A percentile compares a stretch with the other conserved stretches of the same genome.
phyloP scores from a whole-genome alignment of 2,113 vertebrate species.

The Suricata suricatta region DNA sequence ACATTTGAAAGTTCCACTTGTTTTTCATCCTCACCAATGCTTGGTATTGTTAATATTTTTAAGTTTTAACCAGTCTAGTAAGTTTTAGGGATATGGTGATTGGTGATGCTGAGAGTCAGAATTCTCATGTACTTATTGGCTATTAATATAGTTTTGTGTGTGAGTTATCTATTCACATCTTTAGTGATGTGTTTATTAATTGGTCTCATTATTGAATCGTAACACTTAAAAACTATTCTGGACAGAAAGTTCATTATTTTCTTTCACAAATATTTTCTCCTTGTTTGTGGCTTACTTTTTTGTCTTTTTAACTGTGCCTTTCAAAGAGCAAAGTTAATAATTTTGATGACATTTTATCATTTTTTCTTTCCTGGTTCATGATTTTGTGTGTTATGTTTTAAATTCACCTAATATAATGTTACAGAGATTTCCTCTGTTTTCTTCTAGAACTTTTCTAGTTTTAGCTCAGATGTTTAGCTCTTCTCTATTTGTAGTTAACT shows the following conservation, averaged over 20 bases:
- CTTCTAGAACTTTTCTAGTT: background rate
- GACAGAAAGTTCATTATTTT: background rate
- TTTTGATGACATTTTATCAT: background rate
- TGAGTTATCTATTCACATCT: background rate
- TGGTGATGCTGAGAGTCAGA: background rate
- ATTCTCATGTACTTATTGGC: background rate
- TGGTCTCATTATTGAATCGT: background rate
- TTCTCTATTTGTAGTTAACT: conserved; percentile 34
- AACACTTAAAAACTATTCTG: background rate
- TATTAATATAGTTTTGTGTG: background rate
- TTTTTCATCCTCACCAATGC: background rate
- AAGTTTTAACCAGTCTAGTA: background rate
- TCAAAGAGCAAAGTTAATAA: background rate
- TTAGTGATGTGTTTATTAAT: background rate
- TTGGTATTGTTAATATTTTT: background rate
- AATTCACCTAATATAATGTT: background rate
- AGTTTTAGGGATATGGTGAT: background rate
- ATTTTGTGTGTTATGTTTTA: conserved; percentile 22
- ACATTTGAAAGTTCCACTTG: background rate
- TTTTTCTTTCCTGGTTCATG: conserved; percentile 9
- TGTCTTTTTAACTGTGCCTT: background rate
- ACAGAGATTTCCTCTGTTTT: background rate
- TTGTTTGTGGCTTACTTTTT: background rate
- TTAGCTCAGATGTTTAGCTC: background rate
- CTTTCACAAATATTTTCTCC: conserved; percentile 17